Base-by-base conservation (phyloP, 2,113 vertebrate species). In the Haliaeetus leucogaster region DNA sequence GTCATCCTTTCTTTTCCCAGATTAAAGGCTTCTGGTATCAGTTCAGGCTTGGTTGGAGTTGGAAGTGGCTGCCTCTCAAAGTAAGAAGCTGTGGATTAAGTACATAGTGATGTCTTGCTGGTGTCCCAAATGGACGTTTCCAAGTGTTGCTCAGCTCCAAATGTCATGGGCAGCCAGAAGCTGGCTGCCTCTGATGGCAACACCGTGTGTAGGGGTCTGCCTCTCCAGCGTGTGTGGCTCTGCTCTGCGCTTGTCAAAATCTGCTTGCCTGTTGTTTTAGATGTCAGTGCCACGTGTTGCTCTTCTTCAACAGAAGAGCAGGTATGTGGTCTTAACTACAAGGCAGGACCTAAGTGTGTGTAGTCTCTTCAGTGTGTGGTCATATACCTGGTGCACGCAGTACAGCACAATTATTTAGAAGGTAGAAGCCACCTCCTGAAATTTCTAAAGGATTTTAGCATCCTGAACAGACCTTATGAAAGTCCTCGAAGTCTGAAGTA, bases 161-260 rank as follows among this genome's bases (percentile, higher is more conserved):
- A 56, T 38, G 18, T 36, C 50, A 38, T 6, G 22, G 42, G 20
- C 52, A 50, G 71, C 19, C 42, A 48, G 38, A 20, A 52, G 13
- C 56, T 76, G 48, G 6, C 38, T 66, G 61, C 22, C 10, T 32
- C 29, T 66, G 11, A 7, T 45, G 40, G 16, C 61, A 79, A 3
- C 2, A 4, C 56, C 2, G 0, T 30, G 5, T 32, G 45, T 12
- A 61, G 65, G 23, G 21, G 16, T 74, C 73, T 48, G 30, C 52
- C 16, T 70, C 9, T 25, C 23, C 38, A 26, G 25, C 4, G 0
- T 1, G 0, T 25, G 13, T 43, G 45, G 52, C 32, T 93, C 11
- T 89, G n/a, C 79, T 80, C n/a, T 53, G 45, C 0, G 0, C 30
- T 48, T 34, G 21, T 21, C 53, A 29, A 52, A 87, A 43, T 61